Percentiles rank a stretch among this genome's conserved stretches.
Evolutionary conservation across 2,888 invertebrate species (phyloP).

Genomic region (Cerastis leucographa): DNA sequence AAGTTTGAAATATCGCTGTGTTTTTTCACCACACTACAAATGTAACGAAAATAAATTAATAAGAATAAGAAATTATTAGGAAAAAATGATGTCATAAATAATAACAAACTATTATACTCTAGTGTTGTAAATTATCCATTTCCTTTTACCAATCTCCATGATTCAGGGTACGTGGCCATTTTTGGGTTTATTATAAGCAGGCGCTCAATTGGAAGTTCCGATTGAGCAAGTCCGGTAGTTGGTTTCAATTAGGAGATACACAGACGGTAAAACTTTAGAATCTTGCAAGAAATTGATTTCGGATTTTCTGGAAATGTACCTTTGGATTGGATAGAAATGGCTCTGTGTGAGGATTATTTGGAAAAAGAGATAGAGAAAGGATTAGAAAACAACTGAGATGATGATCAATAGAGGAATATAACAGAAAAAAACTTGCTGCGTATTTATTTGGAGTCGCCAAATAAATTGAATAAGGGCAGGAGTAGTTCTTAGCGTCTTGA

Average conservation of each 20-base stretch:
- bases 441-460: background rate
- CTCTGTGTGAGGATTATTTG: background rate
- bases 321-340: background rate
- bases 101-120: slow-evolving; percentile 2
- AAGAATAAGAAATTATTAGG: no score
- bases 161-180: slow-evolving; percentile 55
- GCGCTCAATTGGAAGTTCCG: slow-evolving; percentile 61
- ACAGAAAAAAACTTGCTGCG: background rate
- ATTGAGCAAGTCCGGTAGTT: slow-evolving; percentile 48
- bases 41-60: background rate
- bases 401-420: background rate
- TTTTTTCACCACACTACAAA: background rate
- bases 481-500: background rate
- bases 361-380: no score
- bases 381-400: background rate
- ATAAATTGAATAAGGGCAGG: background rate
- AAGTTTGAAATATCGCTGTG: background rate
- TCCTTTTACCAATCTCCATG: slow-evolving; percentile 35
- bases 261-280: slow-evolving; percentile 26
- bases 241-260: slow-evolving; percentile 52
- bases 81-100: background rate
- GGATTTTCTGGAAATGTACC: slow-evolving; percentile 7
- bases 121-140: slow-evolving; percentile 25
- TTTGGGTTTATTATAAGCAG: slow-evolving; percentile 55
- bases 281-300: slow-evolving; percentile 40